Base-by-base conservation (phyloP, 2,113 vertebrate genomes). In the Fregetta grallaria region DNA sequence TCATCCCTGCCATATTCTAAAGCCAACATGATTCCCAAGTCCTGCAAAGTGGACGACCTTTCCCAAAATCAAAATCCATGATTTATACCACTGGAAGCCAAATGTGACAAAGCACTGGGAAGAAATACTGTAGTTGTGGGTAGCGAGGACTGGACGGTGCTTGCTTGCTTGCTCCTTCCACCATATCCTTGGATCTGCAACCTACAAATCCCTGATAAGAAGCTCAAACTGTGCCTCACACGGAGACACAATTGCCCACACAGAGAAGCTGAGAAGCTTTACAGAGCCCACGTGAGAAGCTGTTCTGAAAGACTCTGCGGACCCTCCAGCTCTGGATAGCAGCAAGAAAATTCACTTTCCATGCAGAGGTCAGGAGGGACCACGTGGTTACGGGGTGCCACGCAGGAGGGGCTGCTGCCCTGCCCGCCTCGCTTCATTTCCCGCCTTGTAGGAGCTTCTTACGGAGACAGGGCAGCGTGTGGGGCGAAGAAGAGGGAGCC, bases 391-490 rank as follows among this genome's bases (percentile, higher is more conserved):
- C 9, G 4, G 20, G 34, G 29, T 40, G 62, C 30, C 42, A 13
- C 1, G 3, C 27, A 15, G 3, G 18, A 27, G 6, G n/a, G 25
- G 13, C 75, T n/a, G 29, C n/a, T 6, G 56, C 50, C 36, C 49
- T 6, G 42, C 68, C 25, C 27, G 14, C 74, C 29, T 65, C 4
- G 1, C 42, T 9, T 21, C n/a, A 8, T n/a, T 4, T 15, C 38
- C 22, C 11, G 13, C 36, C 20, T 45, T 8, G 11, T 3, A 11
- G 21, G 10, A n/a, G 17, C 21, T 59, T 16, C 32, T 15, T 10
- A 17, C 13, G 7, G 6, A 21, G 25, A 6, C 7, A n/a, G 25
- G 30, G 30, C 49, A 4, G 27, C 1, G 3, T 38, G 63, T 3
- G 3, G 18, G 17, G 27, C 6, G 10, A 16, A 19, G 50, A 34